Evolutionary conservation across 2,797 vertebrate genomes (phyloP).

Genomic region (Poecilia picta): DNA sequence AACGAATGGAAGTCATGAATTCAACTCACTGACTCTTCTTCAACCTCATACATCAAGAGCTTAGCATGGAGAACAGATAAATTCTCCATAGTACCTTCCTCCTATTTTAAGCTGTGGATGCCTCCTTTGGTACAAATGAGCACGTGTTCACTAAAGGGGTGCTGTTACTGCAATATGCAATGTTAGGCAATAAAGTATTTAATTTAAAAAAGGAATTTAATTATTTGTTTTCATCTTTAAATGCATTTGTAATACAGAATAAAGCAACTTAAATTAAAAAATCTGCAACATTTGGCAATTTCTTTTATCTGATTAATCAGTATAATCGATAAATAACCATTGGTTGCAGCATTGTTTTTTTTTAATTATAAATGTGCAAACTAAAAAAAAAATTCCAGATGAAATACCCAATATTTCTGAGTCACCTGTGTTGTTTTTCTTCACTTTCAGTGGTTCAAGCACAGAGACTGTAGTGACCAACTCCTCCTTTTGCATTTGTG

Average conservation of each 20-base stretch:
- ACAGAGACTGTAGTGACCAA: slow-evolving; percentile 60
- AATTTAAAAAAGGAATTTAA: background rate
- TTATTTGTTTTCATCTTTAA: background rate
- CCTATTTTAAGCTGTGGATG: background rate
- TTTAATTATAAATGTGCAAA: background rate
- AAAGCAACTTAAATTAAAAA: background rate
- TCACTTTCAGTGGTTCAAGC: slow-evolving; percentile 79
- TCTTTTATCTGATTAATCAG: background rate
- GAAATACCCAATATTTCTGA: background rate
- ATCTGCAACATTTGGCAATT: background rate
- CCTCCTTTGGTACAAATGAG: background rate
- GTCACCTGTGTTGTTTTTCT: slow-evolving; percentile 66
- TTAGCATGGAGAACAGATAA: too few species aligned
- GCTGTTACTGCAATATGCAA: background rate
- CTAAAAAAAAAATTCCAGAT: background rate
- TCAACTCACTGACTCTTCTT: too few species aligned
- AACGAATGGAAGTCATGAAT: too few species aligned
- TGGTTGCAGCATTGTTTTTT: background rate
- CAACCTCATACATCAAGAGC: too few species aligned
- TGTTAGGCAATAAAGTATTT: background rate
- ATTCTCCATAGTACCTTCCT: background rate
- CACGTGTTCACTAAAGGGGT: background rate
- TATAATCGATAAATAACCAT: background rate
- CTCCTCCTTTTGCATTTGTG: slow-evolving; percentile 89
- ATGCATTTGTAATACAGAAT: background rate